Conservation (phyloP, 2,797 vertebrate genomes). For the Myotis findleyi region DNA sequence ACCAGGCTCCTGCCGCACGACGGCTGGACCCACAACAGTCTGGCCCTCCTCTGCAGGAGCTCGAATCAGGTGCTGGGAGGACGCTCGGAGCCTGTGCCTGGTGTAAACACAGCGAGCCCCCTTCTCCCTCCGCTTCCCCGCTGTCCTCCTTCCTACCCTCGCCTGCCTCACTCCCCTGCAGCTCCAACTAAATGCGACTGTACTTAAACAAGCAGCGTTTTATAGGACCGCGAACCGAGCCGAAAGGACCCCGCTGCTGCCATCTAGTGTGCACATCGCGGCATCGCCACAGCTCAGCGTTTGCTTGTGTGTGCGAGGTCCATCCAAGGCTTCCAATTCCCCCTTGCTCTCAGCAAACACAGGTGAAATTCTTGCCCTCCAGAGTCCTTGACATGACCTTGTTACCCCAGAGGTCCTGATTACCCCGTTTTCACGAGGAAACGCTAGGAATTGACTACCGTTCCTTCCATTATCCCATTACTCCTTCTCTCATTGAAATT, state of each 20-base stretch:
- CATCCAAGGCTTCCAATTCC: background rate
- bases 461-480: background rate
- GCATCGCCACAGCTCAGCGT: background rate
- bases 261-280: slow-evolving; percentile 87
- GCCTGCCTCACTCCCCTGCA: slow-evolving; percentile 88
- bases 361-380: slow-evolving; percentile 53
- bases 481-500: background rate
- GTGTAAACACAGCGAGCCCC: slow-evolving; percentile 85
- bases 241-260: slow-evolving; percentile 88
- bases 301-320: background rate
- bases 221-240: slow-evolving; percentile 88
- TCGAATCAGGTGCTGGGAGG: slow-evolving; percentile 67
- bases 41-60: slow-evolving; percentile 80
- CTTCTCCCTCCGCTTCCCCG: slow-evolving; percentile 80
- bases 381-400: slow-evolving; percentile 78
- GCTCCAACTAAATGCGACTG: slow-evolving; percentile 92
- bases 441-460: background rate
- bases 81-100: slow-evolving; percentile 76
- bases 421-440: background rate
- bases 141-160: slow-evolving; percentile 82
- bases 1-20: slow-evolving; percentile 76
- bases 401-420: background rate
- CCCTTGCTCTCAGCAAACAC: background rate
- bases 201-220: slow-evolving; percentile 91
- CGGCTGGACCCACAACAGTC: slow-evolving; percentile 80